These are phyloP conservation scores for Dendrolimus punctatus DNA, from an alignment of 1,140 invertebrate species.

Conservation along the genomic window DNA sequence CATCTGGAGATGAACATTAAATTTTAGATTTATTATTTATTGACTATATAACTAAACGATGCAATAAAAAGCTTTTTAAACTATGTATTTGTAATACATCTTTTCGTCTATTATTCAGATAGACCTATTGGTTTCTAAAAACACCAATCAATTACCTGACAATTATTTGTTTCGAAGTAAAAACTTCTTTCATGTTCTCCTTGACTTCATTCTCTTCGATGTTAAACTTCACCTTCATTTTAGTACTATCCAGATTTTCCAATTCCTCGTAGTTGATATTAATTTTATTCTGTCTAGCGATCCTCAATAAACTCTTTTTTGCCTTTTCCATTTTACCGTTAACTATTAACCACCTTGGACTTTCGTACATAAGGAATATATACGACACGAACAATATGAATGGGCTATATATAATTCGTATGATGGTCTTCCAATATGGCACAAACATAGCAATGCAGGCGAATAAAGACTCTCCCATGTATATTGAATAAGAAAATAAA, in stretches of 20 bases:
- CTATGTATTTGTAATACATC: no score
- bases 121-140: no score
- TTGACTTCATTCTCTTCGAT: conserved; percentile 40
- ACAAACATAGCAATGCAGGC: conserved; percentile 76
- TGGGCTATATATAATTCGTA: conserved; percentile 78
- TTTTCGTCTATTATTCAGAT: no score
- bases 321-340: conserved; percentile 78
- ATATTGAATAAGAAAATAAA: conserved; percentile 43
- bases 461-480: conserved; percentile 56
- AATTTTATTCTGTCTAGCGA: conserved; percentile 75
- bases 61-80: no score
- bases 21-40: no score
- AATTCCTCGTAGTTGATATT: conserved; percentile 32
- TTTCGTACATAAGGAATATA: conserved; percentile 75
- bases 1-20: no score
- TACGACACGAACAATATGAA: conserved; percentile 76
- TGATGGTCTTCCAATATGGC: conserved; percentile 78
- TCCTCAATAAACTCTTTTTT: conserved; percentile 71
- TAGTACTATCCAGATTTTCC: conserved; percentile 27
- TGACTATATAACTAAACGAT: no score
- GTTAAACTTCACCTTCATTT: conserved; percentile 39
- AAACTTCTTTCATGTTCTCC: conserved; percentile 43
- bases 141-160: not conserved
- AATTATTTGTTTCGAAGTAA: conserved; percentile 48
- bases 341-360: conserved; percentile 72